phyloP scores from a whole-genome alignment of 2,888 invertebrate species.

The Myopa tessellatipennis region DNA sequence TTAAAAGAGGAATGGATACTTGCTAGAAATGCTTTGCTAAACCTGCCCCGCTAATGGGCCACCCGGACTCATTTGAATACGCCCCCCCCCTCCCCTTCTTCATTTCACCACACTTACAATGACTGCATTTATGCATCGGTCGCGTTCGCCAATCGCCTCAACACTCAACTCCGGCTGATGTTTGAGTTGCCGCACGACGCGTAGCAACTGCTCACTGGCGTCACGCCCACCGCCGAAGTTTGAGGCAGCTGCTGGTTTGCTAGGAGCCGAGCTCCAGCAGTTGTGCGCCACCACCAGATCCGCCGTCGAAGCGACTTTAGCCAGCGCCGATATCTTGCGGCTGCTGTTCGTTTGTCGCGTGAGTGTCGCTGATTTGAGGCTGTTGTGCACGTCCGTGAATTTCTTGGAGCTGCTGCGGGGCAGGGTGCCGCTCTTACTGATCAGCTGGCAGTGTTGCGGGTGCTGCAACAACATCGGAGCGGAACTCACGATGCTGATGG shows the following conservation, averaged over 20 bases:
- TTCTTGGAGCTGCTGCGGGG: constrained; percentile 64
- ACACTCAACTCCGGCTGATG: constrained; percentile 35
- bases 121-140: constrained; percentile 67
- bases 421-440: constrained; percentile 60
- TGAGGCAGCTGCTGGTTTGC: constrained; percentile 38
- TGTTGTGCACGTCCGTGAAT: constrained; percentile 53
- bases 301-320: constrained; percentile 60
- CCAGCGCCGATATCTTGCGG: constrained; percentile 53
- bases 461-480: constrained; percentile 52
- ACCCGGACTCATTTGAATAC: background rate
- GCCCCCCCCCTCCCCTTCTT: background rate
- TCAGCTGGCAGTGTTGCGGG: constrained; percentile 55
- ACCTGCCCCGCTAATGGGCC: background rate
- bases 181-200: background rate
- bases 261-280: constrained; percentile 43
- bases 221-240: background rate
- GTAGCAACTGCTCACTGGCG: constrained; percentile 3
- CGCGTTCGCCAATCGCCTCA: constrained; percentile 55
- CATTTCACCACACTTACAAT: constrained; percentile 63
- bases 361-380: constrained; percentile 60
- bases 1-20: constrained; percentile 16
- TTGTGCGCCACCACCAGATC: constrained; percentile 54
- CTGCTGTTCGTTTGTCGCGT: constrained; percentile 58
- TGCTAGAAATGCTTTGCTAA: constrained; percentile 46
- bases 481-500: constrained; percentile 50